Evolutionary conservation across 2,113 vertebrate genomes (phyloP).

Genomic region (Phalacrocorax pelagicus): DNA sequence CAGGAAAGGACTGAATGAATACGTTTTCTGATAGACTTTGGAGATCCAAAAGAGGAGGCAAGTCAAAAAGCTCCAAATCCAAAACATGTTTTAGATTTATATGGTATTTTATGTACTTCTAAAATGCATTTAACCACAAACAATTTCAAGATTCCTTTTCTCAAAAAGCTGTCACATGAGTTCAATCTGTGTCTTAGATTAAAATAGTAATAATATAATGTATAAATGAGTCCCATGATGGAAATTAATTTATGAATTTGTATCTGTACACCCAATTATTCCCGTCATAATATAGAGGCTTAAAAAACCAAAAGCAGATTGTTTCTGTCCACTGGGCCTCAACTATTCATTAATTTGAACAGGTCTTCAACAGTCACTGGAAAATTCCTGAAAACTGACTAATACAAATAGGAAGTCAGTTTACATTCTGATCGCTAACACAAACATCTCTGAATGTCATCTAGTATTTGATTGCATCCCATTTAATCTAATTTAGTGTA

Average conservation of each 20-base stretch:
- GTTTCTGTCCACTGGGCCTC: not conserved
- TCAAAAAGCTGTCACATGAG: not conserved
- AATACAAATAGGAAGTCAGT: not conserved
- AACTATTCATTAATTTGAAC: not conserved
- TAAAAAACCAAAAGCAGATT: not conserved
- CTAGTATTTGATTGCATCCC: not conserved
- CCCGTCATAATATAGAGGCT: not conserved
- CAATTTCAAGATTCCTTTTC: not conserved
- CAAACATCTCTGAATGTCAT: not conserved
- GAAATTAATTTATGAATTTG: not conserved
- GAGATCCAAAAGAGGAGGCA: not conserved
- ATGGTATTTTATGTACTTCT: not conserved
- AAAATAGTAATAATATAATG: not conserved
- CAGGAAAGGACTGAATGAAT: not conserved
- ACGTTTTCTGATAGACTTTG: not conserved
- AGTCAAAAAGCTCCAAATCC: not conserved
- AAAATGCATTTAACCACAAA: not conserved
- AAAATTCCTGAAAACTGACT: not conserved
- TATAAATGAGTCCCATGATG: not conserved
- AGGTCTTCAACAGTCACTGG: not conserved
- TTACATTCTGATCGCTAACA: not conserved
- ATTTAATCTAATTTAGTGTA: not conserved
- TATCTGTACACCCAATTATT: not conserved
- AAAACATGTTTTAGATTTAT: not conserved
- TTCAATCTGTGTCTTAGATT: not conserved